These are phyloP conservation scores for Drosophila simulans DNA, from an alignment of 1,140 invertebrate genomes.

Conservation along the genomic window DNA sequence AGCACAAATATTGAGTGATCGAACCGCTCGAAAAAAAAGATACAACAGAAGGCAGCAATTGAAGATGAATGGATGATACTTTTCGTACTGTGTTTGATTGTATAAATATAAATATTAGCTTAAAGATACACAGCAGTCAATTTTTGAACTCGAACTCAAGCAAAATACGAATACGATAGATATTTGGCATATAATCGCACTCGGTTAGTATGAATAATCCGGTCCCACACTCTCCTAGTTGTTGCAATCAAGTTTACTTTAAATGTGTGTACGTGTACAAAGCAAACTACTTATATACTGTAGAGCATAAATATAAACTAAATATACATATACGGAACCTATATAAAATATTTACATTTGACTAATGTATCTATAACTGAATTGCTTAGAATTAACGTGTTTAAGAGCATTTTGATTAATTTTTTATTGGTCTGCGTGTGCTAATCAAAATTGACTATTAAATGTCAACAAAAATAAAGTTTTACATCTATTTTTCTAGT, in stretches of 20 bases:
- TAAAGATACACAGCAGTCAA: conserved; percentile 59
- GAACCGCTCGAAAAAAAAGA: conserved; percentile 7
- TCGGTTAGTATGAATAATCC: conserved; percentile 44
- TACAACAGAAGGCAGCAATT: not conserved
- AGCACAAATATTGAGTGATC: conserved; percentile 50
- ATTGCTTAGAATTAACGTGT: conserved; percentile 50
- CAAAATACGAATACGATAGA: conserved; percentile 37
- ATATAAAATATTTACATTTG: conserved; percentile 37
- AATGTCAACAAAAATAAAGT: conserved; percentile 17
- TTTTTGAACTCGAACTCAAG: conserved; percentile 72
- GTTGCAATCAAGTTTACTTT: conserved; percentile 67
- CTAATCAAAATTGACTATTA: conserved; percentile 32
- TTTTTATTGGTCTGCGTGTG: conserved; percentile 32
- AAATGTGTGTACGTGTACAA: conserved; percentile 70
- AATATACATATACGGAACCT: conserved; percentile 32
- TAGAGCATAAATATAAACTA: conserved; percentile 33
- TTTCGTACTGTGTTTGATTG: conserved; percentile 44
- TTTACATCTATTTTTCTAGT: conserved; percentile 58
- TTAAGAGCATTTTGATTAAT: conserved; percentile 43
- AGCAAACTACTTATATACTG: conserved; percentile 38
- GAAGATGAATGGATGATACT: conserved; percentile 8
- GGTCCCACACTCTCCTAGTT: conserved; percentile 53
- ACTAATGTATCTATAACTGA: conserved; percentile 33
- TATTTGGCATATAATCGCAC: conserved; percentile 59
- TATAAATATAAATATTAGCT: conserved; percentile 51